Evolutionary conservation across 2,888 invertebrate genomes (phyloP).

Genomic region (Dasypolia templi): DNA sequence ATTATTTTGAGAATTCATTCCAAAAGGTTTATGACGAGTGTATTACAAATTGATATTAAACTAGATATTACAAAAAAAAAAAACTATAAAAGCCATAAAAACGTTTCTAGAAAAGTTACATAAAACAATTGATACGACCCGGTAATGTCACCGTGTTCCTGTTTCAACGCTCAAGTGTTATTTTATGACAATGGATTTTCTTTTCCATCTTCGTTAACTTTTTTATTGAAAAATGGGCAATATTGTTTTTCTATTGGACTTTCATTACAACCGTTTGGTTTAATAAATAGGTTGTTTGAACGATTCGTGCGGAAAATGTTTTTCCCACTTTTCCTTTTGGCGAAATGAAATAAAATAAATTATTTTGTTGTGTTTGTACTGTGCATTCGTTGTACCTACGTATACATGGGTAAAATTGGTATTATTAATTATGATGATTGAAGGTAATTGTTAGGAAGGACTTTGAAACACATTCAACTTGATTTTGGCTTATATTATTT

Average conservation of each 20-base stretch:
- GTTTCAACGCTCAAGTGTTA: constrained; percentile 60
- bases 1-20: background rate
- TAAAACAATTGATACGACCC: constrained; percentile 66
- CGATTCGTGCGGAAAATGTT: constrained; percentile 11
- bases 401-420: too few relatives aligned
- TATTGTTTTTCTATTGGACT: constrained; percentile 59
- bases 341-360: background rate
- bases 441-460: too few relatives aligned
- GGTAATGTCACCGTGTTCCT: constrained; percentile 63
- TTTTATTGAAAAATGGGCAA: constrained; percentile 53
- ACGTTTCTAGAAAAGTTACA: constrained; percentile 50
- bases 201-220: constrained; percentile 52
- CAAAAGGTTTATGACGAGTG: background rate
- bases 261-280: constrained; percentile 57
- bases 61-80: background rate
- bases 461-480: too few relatives aligned
- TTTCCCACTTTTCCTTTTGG: constrained; percentile 15
- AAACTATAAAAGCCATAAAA: too few relatives aligned
- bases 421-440: background rate
- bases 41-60: background rate
- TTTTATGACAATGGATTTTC: constrained; percentile 68
- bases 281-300: constrained; percentile 41
- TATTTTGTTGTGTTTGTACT: background rate
- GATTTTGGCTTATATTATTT: too few relatives aligned
- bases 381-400: too few relatives aligned